phyloP scores from a whole-genome alignment of 2,888 invertebrate species.

The Tromatobia lineatoria region DNA sequence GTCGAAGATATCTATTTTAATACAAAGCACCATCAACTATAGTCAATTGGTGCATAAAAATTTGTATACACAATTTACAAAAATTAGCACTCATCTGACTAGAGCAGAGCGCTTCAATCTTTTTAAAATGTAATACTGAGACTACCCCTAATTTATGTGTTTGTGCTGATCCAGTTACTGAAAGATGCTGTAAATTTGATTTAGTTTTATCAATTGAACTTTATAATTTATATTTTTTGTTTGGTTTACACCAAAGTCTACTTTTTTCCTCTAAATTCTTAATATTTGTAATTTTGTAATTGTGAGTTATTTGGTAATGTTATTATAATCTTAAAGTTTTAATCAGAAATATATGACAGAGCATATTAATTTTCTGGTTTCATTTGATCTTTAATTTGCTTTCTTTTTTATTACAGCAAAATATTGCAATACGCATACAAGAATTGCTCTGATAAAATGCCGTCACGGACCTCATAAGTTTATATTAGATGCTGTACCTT shows the following conservation, averaged over 20 bases:
- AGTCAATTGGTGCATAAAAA: too few species aligned
- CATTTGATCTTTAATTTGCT: not conserved
- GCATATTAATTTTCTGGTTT: not conserved
- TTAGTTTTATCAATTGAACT: too few species aligned
- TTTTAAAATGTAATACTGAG: too few species aligned
- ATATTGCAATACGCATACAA: slow-evolving; percentile 92
- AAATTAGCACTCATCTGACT: too few species aligned
- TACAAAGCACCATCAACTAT: too few species aligned
- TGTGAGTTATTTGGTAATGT: not conserved
- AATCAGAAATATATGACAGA: not conserved
- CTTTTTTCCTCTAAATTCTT: too few species aligned
- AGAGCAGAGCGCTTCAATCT: too few species aligned
- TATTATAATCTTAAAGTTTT: not conserved
- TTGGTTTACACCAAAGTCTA: not conserved
- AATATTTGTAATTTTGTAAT: not conserved
- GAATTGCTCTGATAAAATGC: slow-evolving; percentile 90
- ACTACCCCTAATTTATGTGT: too few species aligned
- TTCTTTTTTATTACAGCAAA: slow-evolving; percentile 87
- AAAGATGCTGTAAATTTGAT: too few species aligned
- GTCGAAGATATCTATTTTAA: too few species aligned
- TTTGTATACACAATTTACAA: too few species aligned
- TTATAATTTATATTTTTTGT: not conserved
- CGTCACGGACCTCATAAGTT: slow-evolving; percentile 92
- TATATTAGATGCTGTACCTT: slow-evolving; percentile 90
- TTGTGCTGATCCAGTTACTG: too few species aligned